These are phyloP conservation scores for Notolepis coatsorum DNA, from an alignment of 2,797 vertebrate genomes.

Conservation along the genomic window DNA sequence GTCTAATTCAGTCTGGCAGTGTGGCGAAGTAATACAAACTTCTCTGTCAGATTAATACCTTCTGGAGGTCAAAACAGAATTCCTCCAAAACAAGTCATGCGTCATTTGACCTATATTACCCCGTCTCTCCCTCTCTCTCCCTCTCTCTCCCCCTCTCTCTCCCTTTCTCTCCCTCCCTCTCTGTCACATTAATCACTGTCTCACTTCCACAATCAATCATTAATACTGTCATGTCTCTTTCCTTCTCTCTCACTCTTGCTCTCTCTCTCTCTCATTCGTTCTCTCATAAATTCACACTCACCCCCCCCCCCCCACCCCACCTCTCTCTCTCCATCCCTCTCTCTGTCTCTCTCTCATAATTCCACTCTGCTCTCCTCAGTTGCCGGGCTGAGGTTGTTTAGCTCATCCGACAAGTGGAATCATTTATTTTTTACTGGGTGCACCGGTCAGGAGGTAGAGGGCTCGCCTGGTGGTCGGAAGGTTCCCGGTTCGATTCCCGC, in stretches of 20 bases:
- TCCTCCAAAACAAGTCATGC: slow-evolving; percentile 2
- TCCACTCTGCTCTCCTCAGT: neutral
- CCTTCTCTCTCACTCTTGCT: too few relatives aligned
- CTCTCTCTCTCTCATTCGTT: neutral
- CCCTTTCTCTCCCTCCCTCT: neutral
- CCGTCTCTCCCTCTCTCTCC: neutral
- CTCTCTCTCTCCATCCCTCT: too few relatives aligned
- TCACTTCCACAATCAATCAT: neutral
- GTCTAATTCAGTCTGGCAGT: slow-evolving; percentile 35
- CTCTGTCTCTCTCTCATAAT: neutral
- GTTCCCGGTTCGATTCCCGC: too few relatives aligned
- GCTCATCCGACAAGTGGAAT: slow-evolving; percentile 67
- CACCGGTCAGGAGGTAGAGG: too few relatives aligned
- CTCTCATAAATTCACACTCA: slow-evolving; percentile 13
- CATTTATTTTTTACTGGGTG: slow-evolving; percentile 74
- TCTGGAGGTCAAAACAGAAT: slow-evolving; percentile 15
- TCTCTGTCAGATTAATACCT: slow-evolving; percentile 23
- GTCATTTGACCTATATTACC: slow-evolving; percentile 3
- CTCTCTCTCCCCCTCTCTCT: neutral
- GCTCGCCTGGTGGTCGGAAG: too few relatives aligned
- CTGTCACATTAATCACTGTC: neutral
- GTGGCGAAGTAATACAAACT: slow-evolving; percentile 38
- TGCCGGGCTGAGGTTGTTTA: slow-evolving; percentile 52
- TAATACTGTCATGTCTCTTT: neutral
- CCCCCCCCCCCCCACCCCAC: neutral